These are phyloP conservation scores for Parapristionchus giblindavisi DNA, from an alignment of 2,888 invertebrate genomes.

Conservation along the genomic window DNA sequence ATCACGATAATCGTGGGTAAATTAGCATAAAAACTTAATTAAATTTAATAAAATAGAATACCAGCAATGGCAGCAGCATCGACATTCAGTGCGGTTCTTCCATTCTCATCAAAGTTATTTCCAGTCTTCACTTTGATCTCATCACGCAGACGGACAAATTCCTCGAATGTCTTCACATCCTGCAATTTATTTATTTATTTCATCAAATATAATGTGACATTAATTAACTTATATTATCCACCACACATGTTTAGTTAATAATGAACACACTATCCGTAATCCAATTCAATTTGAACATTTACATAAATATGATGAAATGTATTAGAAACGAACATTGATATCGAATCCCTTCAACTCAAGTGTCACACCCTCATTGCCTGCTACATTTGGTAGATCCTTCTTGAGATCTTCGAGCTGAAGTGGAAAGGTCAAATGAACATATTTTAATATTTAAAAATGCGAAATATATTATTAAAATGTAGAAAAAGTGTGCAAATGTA, in stretches of 20 bases:
- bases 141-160: slow-evolving; percentile 18
- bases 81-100: slow-evolving; percentile 26
- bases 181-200: neutral
- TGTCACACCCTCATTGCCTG: neutral
- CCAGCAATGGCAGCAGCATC: slow-evolving; percentile 35
- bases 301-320: too few relatives aligned
- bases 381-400: slow-evolving; percentile 8
- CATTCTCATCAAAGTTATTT: slow-evolving; percentile 17
- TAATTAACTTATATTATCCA: neutral
- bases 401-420: slow-evolving; percentile 17
- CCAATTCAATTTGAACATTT: too few relatives aligned
- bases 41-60: neutral
- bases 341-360: slow-evolving; percentile 35
- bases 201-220: neutral
- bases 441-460: slow-evolving; percentile 6
- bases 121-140: slow-evolving; percentile 14
- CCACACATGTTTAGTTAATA: neutral
- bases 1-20: neutral
- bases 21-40: neutral
- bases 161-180: slow-evolving; percentile 14
- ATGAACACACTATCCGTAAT: neutral
- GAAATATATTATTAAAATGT: too few relatives aligned
- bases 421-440: neutral
- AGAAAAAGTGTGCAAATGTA: too few relatives aligned
- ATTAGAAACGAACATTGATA: slow-evolving; percentile 4